Evolutionary conservation across 2,888 invertebrate genomes (phyloP), one percentile per base, ranked within the genome.

Genomic region (Subacronicta megacephala): DNA sequence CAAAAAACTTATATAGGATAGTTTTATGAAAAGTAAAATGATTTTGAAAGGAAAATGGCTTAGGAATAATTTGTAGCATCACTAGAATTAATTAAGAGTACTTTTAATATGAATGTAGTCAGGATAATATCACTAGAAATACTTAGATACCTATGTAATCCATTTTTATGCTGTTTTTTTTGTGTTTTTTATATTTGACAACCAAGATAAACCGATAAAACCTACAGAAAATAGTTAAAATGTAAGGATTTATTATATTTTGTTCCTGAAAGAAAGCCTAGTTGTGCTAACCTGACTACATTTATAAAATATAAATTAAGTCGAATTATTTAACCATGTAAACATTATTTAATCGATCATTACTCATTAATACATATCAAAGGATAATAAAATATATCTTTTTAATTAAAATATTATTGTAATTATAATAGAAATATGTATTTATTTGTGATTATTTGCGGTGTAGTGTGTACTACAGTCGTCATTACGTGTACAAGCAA

Each of bases 401-500:
- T 71, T 68, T 54, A 62, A 60, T 57, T 60, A 65, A 57, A 57
- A 54, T 74, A 82, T 80, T 80, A 83, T 84, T 80, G 74, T 85
- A 86, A 82, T 85, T 81, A 79, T 81, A 80, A 73, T 70, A 61
- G 73, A 69, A 63, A 73, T 74, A 78, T 31, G 31, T 80, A 82
- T 86, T 89, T 87, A 88, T 89, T 90, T 88, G 80, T 85, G 81
- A 92, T 93, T 84, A 83, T 93, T 94, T 93, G 93, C 92, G 86
- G 82, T 85, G 85, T 85, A 84, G 90, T 72, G 72, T 74, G 67
- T 72, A 78, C 72, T 74, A 72, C 74, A 7, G 29, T 55, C 61
- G 87, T 89, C 83, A 92, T 90, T 93, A 94, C 94, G 94, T 94
- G 93, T 93, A 94, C 88, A 93, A 94, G 94, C 94, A 94, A 94